Evolutionary conservation across 2,888 invertebrate species (phyloP).

Genomic region (Chymomyza amoena): DNA sequence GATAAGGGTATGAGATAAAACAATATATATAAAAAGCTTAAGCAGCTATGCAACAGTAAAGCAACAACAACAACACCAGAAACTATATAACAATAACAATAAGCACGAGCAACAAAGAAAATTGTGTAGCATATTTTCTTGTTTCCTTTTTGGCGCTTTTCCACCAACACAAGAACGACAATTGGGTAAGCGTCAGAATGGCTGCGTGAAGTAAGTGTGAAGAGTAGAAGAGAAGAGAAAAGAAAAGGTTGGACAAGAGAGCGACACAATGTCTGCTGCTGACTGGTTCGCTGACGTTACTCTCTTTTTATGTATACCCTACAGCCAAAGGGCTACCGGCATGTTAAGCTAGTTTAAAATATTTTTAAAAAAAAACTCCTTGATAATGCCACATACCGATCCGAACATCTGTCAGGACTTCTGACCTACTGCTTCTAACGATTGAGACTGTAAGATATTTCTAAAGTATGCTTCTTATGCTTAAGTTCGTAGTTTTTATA

Average conservation of each 20-base stretch:
- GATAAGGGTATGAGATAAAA: neutral
- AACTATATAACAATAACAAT: neutral
- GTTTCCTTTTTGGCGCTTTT: conserved; percentile 17
- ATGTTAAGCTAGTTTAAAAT: no score
- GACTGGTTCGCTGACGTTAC: neutral
- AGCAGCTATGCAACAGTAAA: conserved; percentile 32
- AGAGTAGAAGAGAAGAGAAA: conserved; percentile 14
- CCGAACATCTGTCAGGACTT: no score
- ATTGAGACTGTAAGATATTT: no score
- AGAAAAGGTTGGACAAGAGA: neutral
- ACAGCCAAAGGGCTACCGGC: neutral
- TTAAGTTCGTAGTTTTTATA: no score
- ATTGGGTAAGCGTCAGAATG: conserved; percentile 31
- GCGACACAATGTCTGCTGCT: conserved; percentile 2
- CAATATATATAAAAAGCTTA: conserved; percentile 27
- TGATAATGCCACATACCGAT: no score
- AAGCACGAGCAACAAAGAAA: conserved; percentile 8
- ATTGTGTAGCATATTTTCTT: conserved; percentile 35
- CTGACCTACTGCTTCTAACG: no score
- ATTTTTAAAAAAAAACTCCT: no score
- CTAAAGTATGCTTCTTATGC: no score
- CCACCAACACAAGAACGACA: conserved; percentile 18
- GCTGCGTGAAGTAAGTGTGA: conserved; percentile 20
- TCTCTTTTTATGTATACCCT: neutral
- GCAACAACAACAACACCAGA: conserved; percentile 3